phyloP scores from a whole-genome alignment of 1,140 invertebrate species.

The Drosophila melanica region DNA sequence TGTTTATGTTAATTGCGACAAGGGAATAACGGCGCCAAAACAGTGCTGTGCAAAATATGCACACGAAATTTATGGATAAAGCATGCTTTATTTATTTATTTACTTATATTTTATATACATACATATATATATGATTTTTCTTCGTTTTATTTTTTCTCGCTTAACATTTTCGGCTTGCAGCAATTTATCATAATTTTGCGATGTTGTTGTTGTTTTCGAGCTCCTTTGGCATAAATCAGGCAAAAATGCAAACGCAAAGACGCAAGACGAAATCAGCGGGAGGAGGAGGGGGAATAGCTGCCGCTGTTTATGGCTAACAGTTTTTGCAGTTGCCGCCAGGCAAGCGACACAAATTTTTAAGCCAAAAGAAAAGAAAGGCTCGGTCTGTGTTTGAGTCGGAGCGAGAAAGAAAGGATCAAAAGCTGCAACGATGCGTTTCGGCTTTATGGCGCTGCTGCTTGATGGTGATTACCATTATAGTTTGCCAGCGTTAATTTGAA shows the following conservation, averaged over 20 bases:
- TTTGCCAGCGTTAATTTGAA: conserved; percentile 72
- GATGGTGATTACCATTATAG: conserved; percentile 65
- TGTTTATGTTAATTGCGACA: conserved; percentile 53
- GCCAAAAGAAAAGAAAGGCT: not conserved
- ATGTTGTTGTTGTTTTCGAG: conserved; percentile 3
- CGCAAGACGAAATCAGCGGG: conserved; percentile 2
- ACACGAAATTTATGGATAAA: conserved; percentile 70
- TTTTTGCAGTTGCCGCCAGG: conserved; percentile 59
- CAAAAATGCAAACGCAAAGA: conserved; percentile 31
- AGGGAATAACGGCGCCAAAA: conserved; percentile 45
- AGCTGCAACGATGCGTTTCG: conserved; percentile 34
- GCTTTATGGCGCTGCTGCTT: conserved; percentile 19
- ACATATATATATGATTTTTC: conserved; percentile 12
- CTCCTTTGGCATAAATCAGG: conserved; percentile 75
- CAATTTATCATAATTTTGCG: conserved; percentile 79
- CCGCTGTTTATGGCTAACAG: conserved; percentile 50
- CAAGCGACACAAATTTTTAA: conserved; percentile 41
- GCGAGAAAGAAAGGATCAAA: conserved; percentile 7
- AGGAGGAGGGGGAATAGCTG: not conserved
- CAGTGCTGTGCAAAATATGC: conserved; percentile 31
- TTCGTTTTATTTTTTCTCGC: conserved; percentile 39
- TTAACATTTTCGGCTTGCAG: conserved; percentile 68
- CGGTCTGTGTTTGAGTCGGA: too few species aligned
- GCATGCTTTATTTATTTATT: conserved; percentile 47
- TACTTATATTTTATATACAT: conserved; percentile 4